Evolutionary conservation across 2,113 vertebrate genomes (phyloP), one percentile per base, ranked within the genome.

Genomic region (Lasiurus borealis): DNA sequence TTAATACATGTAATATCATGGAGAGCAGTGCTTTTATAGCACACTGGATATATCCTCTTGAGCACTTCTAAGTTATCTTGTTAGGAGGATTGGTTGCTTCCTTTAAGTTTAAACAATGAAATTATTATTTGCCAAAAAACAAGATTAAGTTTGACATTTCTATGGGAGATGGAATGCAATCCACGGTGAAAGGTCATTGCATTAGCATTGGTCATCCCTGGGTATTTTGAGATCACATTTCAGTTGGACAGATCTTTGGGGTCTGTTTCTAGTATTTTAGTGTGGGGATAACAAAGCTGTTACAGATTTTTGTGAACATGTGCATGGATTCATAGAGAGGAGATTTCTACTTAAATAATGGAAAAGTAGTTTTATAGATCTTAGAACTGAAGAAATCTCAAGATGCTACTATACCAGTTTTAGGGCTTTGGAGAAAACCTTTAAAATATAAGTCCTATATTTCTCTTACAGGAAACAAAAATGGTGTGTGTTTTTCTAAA

Each of bases 361-460:
- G 57, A 52, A 95, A 95, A 57, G n/a, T 9, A 34, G 48, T 40
- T 85, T 34, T 94, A 23, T 90, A 81, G 18, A 66, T 88, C n/a
- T 88, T 72, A 46, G 18, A 80, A 82, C 23, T 46, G 68, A 90
- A 92, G 40, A 6, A 14, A 62, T 91, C 29, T 83, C 80, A 54
- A 31, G n/a, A 64, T 95, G 25, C 71, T 31, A 40, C n/a, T 89
- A 27, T 84, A 23, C 18, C 75, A 83, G 25, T 40, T 68, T 72
- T 31, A 73, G 14, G 25, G 4, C 36, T 86, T 76, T 15, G 23
- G 54, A 29, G n/a, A 83, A 62, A 88, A 8, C 21, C 34, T 66
- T 83, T 73, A 34, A 68, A 68, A 54, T 46, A 48, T 34, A 86
- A 52, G 10, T 31, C 68, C 87, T 50, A 0, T 34, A 16, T 73